Conservation (phyloP, 2,113 vertebrate genomes). For the Noctilio leporinus region DNA sequence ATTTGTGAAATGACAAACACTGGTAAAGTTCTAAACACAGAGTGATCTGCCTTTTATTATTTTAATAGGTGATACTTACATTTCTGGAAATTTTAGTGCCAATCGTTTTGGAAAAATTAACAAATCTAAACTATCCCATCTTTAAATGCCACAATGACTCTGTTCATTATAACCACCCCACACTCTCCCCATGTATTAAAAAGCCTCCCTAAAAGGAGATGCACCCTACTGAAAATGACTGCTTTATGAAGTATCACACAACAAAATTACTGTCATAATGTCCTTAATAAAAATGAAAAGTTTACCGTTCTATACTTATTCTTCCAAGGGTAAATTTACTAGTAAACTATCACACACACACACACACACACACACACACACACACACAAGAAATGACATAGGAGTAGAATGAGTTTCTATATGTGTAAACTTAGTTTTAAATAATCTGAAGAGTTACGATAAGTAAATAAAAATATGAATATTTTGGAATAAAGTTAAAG, state of each 20-base stretch:
- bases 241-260: neutral
- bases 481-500: neutral
- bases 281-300: neutral
- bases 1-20: neutral
- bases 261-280: neutral
- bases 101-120: neutral
- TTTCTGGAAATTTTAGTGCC: neutral
- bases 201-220: neutral
- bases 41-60: neutral
- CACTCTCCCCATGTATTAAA: neutral
- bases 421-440: neutral
- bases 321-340: neutral
- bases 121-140: neutral
- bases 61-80: neutral
- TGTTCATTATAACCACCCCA: neutral
- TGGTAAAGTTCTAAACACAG: neutral
- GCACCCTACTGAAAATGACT: neutral
- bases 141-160: neutral
- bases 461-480: neutral
- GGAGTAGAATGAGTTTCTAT: neutral
- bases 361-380: no score
- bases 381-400: neutral
- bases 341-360: neutral
- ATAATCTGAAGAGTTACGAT: neutral
- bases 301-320: neutral